Evolutionary conservation across 2,797 vertebrate species (phyloP), one percentile per base, ranked within the genome.

Genomic region (Acanthurus lineatus): DNA sequence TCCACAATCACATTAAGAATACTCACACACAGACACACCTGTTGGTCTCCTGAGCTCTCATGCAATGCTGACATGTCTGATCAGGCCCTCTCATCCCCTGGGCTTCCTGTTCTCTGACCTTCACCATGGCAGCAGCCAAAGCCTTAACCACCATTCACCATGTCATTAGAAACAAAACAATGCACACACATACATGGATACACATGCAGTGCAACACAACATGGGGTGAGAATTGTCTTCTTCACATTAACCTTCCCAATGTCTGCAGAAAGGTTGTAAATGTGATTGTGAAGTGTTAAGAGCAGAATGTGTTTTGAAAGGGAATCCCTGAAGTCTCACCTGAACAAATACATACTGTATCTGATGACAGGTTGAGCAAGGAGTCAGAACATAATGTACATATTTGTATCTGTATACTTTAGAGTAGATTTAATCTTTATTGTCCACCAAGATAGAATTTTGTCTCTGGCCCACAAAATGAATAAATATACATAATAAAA

Each of bases 41-140:
- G 44, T 3, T 14, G 9, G 63, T 48, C 69, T 73, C 69, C 42
- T 28, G 57, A 59, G 85, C 35, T 15, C 4, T 4, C 2, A 57
- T 70, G n/a, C 70, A 58, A 59, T 32, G 6, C 20, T 67, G 73
- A 62, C 87, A 86, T 66, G 86, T 69, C 79, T 79, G 69, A 83
- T 89, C 88, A 86, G 17, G 85, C 82, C 79, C 47, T 60, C 16
- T 38, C 25, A 0, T 84, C 81, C 70, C 75, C 22, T 7, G 69
- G 19, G 64, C 64, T 61, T 75, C 75, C 77, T 77, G 45, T 60
- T 71, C 58, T 20, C 80, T 83, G 73, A 76, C 77, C 68, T 69
- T 90, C 84, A 73, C 90, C 80, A 82, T 92, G 77, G 75, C 83
- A 88, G 94, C 86, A 73, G 22, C 45, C 45, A 56, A 58, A 61